Evolutionary conservation across 2,113 vertebrate genomes (phyloP), one percentile per base, ranked within the genome.

Genomic region (Regulus satrapa): DNA sequence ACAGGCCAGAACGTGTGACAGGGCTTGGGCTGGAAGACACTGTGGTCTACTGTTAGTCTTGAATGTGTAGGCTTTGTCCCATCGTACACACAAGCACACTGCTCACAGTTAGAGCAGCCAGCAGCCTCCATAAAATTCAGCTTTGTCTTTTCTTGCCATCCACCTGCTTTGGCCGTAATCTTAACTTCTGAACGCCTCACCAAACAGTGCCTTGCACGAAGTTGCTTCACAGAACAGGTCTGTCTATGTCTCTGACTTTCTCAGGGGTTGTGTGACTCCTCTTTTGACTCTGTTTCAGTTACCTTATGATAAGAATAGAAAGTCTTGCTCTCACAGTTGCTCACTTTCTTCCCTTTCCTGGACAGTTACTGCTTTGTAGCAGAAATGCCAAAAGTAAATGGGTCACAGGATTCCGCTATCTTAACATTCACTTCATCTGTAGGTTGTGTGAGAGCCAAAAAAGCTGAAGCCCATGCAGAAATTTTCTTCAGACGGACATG

Each of bases 1-100:
- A 12, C 55, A 36, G 49, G 59, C 25, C 58, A 14, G 4, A 5
- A 15, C 0, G 0, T 34, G 28, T 34, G 59, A 34, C 15, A 18
- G 26, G 29, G 28, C 58, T 29, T 29, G 77, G 45, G 16, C 82
- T 46, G 74, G 36, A 74, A 36, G 36, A 36, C 28, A 2, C 25
- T 46, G 40, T 38, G 16, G 55, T 51, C 38, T 41, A 8, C 46
- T 32, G 0, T 24, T 59, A 19, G 25, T 43, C 31, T 9, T 64
- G 25, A 61, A 28, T 8, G 31, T 56, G n/a, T 61, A 31, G 32
- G 59, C 51, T 21, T 13, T 32, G 14, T 43, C 61, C 48, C n/a
- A 67, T 4, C 6, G 20, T 25, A 62, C 19, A 10, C 29, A 4
- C 19, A 85, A 46, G n/a, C 8, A 6, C 12, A 1, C 12, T 23